Percentiles rank a stretch among this genome's conserved stretches.
These are phyloP conservation scores for Procambarus clarkii DNA, from an alignment of 1,140 invertebrate species.

Conservation along the genomic window DNA sequence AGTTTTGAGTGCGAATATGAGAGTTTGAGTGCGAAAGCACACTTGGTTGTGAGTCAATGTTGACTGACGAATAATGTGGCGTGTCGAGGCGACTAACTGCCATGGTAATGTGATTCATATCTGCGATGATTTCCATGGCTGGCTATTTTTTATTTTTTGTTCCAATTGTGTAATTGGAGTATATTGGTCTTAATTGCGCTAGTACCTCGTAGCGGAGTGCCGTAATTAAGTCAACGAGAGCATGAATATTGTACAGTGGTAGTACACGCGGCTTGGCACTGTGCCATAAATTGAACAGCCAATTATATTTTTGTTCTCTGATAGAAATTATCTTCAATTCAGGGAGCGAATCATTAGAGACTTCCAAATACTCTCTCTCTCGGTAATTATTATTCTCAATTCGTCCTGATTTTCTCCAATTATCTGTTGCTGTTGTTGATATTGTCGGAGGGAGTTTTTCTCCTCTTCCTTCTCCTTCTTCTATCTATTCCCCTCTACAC, in stretches of 20 bases:
- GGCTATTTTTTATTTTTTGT: background rate
- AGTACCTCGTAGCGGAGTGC: background rate
- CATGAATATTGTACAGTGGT: background rate
- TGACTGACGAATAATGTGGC: too few species aligned
- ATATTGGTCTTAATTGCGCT: background rate
- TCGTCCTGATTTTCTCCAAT: too few species aligned
- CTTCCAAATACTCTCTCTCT: too few species aligned
- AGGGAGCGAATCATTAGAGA: background rate
- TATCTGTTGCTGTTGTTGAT: too few species aligned
- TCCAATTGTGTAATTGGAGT: background rate
- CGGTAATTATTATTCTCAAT: too few species aligned
- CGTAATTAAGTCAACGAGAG: background rate
- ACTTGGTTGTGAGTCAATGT: too few species aligned
- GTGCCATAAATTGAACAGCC: background rate
- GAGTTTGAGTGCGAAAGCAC: too few species aligned
- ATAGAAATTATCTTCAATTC: slow-evolving; percentile 3
- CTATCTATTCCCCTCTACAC: too few species aligned
- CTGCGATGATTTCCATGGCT: background rate
- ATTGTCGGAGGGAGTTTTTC: too few species aligned
- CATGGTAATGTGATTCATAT: background rate
- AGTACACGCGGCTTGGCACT: background rate
- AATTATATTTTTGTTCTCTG: background rate
- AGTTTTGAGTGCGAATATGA: too few species aligned
- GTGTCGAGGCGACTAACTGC: too few species aligned
- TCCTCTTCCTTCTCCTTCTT: too few species aligned